Base-by-base conservation (phyloP, 2,797 vertebrate species). In the Pipistrellus pygmaeus region DNA sequence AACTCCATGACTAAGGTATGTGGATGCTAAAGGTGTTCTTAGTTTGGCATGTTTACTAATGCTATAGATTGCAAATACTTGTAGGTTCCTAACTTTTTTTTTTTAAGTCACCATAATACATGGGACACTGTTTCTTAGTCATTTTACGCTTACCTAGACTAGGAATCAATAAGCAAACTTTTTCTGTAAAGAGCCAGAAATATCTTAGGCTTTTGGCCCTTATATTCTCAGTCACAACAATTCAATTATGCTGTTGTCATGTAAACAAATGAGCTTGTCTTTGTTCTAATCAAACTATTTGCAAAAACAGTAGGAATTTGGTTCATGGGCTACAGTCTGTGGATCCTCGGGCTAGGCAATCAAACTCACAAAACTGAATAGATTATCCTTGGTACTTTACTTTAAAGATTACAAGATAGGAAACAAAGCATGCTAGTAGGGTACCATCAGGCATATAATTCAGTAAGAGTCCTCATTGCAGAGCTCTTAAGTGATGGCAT, bases 1-100 rank as follows among this genome's bases (percentile, higher is more conserved):
- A 71, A 7, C 87, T 92, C 71, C n/a, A 0, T 57, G n/a, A 96
- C 78, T 94, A 75, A 15, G 98, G 98, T 98, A 97, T 97, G 51
- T 85, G 53, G 8, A 10, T 88, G 30, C 41, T 84, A 30, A 89
- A 64, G 32, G 35, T 84, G n/a, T 82, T 76, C 62, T 87, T 64
- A 38, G 7, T 83, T 81, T 71, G 46, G 66, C 15, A 80, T 4
- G 10, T 93, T 91, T 83, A 62, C 21, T 87, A 46, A 75, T 30
- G 6, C 13, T 68, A 68, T 51, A 60, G 17, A 30, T 78, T 81
- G 12, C 51, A 93, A 32, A 30, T 76, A 66, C 4, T 25, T 78
- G 0, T 62, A 53, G 27, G 87, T 88, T 69, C 66, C 15, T 85
- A 25, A 44, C 9, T 69, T 89, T 51, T 73, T 72, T 91, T 51